A percentile compares a stretch with the other conserved stretches of the same genome.
Evolutionary conservation across 2,797 vertebrate genomes (phyloP).

Genomic region (Jordanella pulchra): DNA sequence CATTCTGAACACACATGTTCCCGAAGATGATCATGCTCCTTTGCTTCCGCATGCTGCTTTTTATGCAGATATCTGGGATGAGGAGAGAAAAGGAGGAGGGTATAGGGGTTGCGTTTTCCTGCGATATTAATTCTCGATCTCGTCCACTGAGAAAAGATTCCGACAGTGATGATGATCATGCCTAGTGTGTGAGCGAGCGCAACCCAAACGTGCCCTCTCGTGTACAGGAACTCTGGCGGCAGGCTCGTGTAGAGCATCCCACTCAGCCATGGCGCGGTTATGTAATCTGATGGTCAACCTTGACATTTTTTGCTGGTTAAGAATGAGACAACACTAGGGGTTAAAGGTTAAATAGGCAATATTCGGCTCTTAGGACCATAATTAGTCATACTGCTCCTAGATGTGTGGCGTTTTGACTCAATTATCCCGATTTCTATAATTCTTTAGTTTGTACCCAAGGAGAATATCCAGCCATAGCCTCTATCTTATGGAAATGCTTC

Average conservation of each 20-base stretch:
- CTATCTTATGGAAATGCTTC: neutral
- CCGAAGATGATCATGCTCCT: constrained; percentile 40
- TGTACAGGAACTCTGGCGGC: constrained; percentile 51
- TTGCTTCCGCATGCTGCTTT: constrained; percentile 50
- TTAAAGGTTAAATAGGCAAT: constrained; percentile 51
- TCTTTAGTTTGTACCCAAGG: neutral
- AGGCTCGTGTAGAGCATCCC: constrained; percentile 52
- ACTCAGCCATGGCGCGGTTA: constrained; percentile 49
- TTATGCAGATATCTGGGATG: constrained; percentile 47
- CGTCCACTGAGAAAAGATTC: constrained; percentile 22
- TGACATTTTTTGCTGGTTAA: constrained; percentile 61
- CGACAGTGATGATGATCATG: constrained; percentile 25
- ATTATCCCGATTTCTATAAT: neutral
- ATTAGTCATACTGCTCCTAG: neutral
- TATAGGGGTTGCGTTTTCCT: neutral
- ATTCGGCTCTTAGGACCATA: constrained; percentile 15
- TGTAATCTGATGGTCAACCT: constrained; percentile 63
- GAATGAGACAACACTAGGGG: constrained; percentile 44
- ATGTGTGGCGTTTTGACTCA: neutral
- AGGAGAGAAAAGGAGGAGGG: neutral
- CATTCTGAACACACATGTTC: constrained; percentile 30
- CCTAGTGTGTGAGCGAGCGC: constrained; percentile 16
- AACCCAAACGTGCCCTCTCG: constrained; percentile 22
- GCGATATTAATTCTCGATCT: constrained; percentile 24
- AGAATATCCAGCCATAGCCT: neutral